Base-by-base conservation (phyloP, 2,888 invertebrate species). In the Pardosa pseudoannulata region DNA sequence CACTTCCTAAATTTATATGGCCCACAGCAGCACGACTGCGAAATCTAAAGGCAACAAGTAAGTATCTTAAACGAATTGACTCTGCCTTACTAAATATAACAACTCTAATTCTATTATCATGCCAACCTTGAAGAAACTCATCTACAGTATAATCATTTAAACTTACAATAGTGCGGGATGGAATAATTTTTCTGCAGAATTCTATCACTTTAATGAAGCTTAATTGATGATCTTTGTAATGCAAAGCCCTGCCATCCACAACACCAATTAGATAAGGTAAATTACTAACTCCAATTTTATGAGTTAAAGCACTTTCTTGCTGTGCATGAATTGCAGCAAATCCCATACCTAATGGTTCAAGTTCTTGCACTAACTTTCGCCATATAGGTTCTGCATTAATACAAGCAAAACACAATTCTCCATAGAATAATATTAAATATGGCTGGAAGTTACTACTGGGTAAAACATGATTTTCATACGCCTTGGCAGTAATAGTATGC, bases 371-470 rank as follows among this genome's bases (percentile, higher is more conserved):
- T 74, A 98, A 93, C 88, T 96, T 94, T 72, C 91, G 91, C 94
- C 97, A 96, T 11, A 96, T 94, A 0, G 95, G 95, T 68, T 97
- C 96, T n/a, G 96, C 95, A 95, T 93, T 95, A 88, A 97, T 94
- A 91, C 98, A 98, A 71, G 96, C 94, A 91, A 97, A 96, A 91
- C 98, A 98, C 96, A 97, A 97, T 92, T 98, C 98, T 7, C 96
- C 95, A 92, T 97, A 98, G 91, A 97, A 96, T 89, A 98, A 94
- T 71, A 98, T 93, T 81, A 98, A 92, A 85, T 96, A 95, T 11
- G 98, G 97, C 41, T 95, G 95, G 88, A 94, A 94, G 83, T 94
- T 93, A 91, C 97, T 97, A 91, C 96, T 96, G 88, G 97, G 96
- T 76, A 97, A 91, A 89, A 98, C 94, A 86, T 94, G 94, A 91